phyloP scores from a whole-genome alignment of 1,140 invertebrate species.

The Meloidogyne hapla region DNA sequence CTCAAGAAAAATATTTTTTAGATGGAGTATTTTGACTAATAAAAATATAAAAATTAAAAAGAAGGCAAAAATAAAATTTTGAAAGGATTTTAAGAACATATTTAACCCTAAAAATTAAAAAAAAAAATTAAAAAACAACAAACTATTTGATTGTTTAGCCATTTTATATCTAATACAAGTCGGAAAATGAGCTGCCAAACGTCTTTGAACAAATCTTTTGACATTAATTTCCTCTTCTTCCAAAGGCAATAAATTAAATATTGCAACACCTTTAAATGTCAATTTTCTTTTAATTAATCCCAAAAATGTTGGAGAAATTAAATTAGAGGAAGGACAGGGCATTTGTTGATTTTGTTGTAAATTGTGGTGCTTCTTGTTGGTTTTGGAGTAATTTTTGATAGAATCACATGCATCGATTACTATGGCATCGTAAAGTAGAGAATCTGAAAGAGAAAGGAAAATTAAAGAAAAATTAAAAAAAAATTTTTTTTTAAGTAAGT shows the following conservation, averaged over 20 bases:
- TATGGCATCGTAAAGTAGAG: conserved; percentile 25
- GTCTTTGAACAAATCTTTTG: conserved; percentile 3
- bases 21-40: not conserved
- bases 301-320: conserved; percentile 26
- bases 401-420: conserved; percentile 42
- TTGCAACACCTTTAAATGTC: not conserved
- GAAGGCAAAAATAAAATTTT: too few relatives aligned
- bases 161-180: conserved; percentile 16
- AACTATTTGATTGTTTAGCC: conserved; percentile 15
- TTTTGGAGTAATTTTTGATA: not conserved
- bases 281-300: conserved; percentile 28
- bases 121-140: too few relatives aligned
- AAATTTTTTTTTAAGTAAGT: too few relatives aligned
- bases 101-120: too few relatives aligned
- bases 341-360: conserved; percentile 1
- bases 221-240: not conserved
- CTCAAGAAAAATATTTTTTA: not conserved
- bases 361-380: not conserved
- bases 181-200: conserved; percentile 9
- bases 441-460: not conserved
- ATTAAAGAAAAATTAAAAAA: too few relatives aligned
- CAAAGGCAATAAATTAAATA: conserved; percentile 1
- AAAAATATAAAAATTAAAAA: not conserved
- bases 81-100: too few relatives aligned
- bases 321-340: conserved; percentile 34